These are phyloP conservation scores for Drosophila bocqueti DNA, from an alignment of 1,140 invertebrate species.

Conservation along the genomic window DNA sequence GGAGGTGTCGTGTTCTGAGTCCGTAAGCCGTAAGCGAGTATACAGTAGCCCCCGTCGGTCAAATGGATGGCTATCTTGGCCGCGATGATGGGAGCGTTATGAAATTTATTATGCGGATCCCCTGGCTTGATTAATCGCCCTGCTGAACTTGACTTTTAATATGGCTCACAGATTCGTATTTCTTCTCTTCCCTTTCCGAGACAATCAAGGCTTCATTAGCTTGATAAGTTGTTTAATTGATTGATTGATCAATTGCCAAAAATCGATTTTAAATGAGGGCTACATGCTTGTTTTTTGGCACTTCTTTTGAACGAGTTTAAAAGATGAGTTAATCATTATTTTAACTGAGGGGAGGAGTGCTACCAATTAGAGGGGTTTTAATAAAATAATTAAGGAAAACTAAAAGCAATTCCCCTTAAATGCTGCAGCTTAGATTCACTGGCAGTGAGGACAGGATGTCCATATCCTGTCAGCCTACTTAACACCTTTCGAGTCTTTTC, in stretches of 20 bases:
- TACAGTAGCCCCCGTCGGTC: conserved; percentile 23
- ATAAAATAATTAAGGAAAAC: not conserved
- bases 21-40: not conserved
- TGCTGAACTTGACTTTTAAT: conserved; percentile 67
- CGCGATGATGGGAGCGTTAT: conserved; percentile 38
- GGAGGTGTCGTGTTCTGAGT: conserved; percentile 32
- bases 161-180: conserved; percentile 18
- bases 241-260: conserved; percentile 39
- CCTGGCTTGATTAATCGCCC: conserved; percentile 57
- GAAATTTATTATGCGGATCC: conserved; percentile 31
- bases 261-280: conserved; percentile 30
- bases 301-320: conserved; percentile 19
- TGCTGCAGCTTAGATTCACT: not conserved
- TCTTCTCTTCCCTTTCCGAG: conserved; percentile 17
- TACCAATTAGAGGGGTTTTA: not conserved
- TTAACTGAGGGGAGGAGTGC: not conserved
- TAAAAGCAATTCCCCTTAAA: not conserved
- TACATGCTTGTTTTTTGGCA: conserved; percentile 9
- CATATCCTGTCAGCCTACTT: not conserved
- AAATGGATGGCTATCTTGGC: conserved; percentile 26
- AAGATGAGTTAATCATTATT: conserved; percentile 5
- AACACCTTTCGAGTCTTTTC: not conserved
- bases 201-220: conserved; percentile 47
- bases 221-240: conserved; percentile 51
- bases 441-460: no score